phyloP scores from a whole-genome alignment of 2,113 vertebrate species.

The Scortum barcoo region DNA sequence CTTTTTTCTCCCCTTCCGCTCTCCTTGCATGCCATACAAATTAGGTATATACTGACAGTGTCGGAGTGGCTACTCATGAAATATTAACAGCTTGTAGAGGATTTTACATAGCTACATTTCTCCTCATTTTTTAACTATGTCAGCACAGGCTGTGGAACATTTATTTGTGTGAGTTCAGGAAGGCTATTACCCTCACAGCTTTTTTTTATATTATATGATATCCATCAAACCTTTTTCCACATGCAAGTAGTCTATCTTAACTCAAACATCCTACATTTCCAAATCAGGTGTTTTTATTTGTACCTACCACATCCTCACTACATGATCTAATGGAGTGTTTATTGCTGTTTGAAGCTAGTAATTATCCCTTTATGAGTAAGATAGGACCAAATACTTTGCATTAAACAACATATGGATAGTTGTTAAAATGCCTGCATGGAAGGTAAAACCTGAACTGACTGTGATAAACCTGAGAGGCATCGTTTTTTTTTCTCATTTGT shows the following conservation, averaged over 20 bases:
- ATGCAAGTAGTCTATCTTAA: conserved; percentile 31
- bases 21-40: conserved; percentile 75
- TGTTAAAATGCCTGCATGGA: conserved; percentile 58
- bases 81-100: conserved; percentile 86
- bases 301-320: conserved; percentile 33
- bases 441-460: conserved; percentile 47
- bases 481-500: conserved; percentile 25
- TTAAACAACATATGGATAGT: conserved; percentile 47
- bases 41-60: conserved; percentile 78
- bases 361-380: conserved; percentile 51
- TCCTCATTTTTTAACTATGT: conserved; percentile 83
- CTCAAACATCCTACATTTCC: conserved; percentile 9
- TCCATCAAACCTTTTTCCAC: conserved; percentile 59
- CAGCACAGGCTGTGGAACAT: conserved; percentile 75
- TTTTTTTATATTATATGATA: conserved; percentile 49
- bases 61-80: conserved; percentile 84
- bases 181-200: conserved; percentile 57
- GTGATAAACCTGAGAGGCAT: conserved; percentile 42
- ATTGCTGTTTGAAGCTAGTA: conserved; percentile 52
- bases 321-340: conserved; percentile 54
- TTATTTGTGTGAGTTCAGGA: conserved; percentile 78
- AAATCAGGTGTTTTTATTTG: conserved; percentile 35
- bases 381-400: conserved; percentile 40
- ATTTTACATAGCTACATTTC: conserved; percentile 81
- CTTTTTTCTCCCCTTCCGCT: conserved; percentile 16